Evolutionary conservation across 2,888 invertebrate species (phyloP), one percentile per base, ranked within the genome.

Genomic region (Tromatobia lineatoria): DNA sequence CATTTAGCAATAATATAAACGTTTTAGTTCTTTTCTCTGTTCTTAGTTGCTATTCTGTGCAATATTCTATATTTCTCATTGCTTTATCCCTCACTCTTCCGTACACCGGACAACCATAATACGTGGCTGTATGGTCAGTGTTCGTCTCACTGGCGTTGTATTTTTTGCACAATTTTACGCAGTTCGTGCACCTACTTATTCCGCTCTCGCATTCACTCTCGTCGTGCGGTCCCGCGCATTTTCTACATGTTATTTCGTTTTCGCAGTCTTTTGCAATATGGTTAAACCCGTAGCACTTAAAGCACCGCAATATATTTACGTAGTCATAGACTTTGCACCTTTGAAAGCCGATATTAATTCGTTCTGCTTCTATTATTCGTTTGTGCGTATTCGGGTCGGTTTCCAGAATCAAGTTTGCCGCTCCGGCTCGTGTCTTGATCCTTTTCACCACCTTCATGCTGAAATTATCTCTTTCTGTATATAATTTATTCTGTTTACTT

Each of bases 401-500:
- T 6, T 50, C 50, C 50, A 50, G n/a, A n/a, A 50, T 50, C n/a
- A 50, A n/a, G 6, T n/a, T 50, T 2, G n/a, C n/a, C n/a, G 0
- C 1, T 50, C n/a, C 50, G 15, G 3, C n/a, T 50, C 50, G 50
- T n/a, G 50, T n/a, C n/a, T n/a, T n/a, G 50, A 50, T n/a, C n/a
- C 6, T 25, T 38, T 59, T 84, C 6, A 73, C n/a, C 10, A 78
- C 10, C 66, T 47, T 82, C 42, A 82, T 67, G n/a, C 25, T 67
- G 11, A 76, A 45, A 13, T 8, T 34, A 34, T 6, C n/a, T 2
- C 1, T 23, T 38, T 52, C 11, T 38, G 18, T 25, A 0, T 52
- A 38, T 42, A 83, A 1, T 23, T 34, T 75, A 25, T 84, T 82
- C 67, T 83, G 82, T 11, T 67, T 80, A 38, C 47, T 74, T 54